A percentile compares a stretch with the other conserved stretches of the same genome.
Evolutionary conservation across 1,140 invertebrate species (phyloP).

Genomic region (Calephelis virginiensis): DNA sequence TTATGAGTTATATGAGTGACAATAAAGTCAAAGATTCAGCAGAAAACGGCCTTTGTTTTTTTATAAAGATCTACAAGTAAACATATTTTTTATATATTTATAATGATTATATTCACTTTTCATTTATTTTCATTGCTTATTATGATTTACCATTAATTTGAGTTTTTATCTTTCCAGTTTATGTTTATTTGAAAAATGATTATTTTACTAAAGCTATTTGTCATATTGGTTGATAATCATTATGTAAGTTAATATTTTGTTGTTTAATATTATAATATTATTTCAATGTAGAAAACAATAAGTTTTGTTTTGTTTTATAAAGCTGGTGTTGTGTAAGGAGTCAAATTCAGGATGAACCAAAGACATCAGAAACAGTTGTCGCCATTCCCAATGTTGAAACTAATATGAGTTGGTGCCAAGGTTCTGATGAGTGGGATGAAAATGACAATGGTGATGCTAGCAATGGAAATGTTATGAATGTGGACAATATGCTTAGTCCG

Average conservation of each 20-base stretch:
- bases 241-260: constrained; percentile 6
- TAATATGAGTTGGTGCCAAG: constrained; percentile 60
- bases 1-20: too few relatives aligned
- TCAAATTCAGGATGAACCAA: constrained; percentile 56
- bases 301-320: constrained; percentile 22
- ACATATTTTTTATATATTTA: too few relatives aligned
- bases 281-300: not conserved
- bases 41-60: too few relatives aligned
- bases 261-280: too few relatives aligned
- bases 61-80: too few relatives aligned
- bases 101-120: not conserved
- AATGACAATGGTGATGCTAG: constrained; percentile 68
- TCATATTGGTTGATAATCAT: constrained; percentile 8
- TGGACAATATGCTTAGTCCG: constrained; percentile 54
- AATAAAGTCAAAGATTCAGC: too few relatives aligned
- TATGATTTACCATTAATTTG: not conserved
- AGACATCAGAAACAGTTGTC: constrained; percentile 43
- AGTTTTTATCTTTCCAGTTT: constrained; percentile 11
- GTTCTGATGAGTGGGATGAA: constrained; percentile 69
- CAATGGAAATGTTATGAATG: constrained; percentile 67
- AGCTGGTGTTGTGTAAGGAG: constrained; percentile 68
- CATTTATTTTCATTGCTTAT: not conserved
- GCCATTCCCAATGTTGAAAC: constrained; percentile 46
- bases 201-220: constrained; percentile 6
- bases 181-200: constrained; percentile 3